phyloP scores from a whole-genome alignment of 2,888 invertebrate species.

The Archips crataeganus region DNA sequence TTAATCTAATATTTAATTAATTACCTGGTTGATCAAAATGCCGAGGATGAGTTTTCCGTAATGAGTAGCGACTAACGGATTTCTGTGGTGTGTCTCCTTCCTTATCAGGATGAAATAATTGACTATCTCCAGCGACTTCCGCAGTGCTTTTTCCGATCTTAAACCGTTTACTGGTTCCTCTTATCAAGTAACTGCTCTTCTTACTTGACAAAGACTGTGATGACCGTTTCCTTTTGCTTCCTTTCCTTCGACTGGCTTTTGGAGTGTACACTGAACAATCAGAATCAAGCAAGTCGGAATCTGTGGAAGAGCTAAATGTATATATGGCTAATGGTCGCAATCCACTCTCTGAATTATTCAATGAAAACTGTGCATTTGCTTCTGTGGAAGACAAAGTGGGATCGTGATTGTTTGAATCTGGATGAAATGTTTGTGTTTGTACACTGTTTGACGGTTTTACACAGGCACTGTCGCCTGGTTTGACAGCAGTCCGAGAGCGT shows the following conservation, averaged over 20 bases:
- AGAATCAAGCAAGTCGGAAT: constrained; percentile 79
- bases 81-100: constrained; percentile 53
- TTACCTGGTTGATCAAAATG: constrained; percentile 76
- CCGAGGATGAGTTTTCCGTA: constrained; percentile 67
- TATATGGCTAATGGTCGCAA: constrained; percentile 78
- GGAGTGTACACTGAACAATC: constrained; percentile 83
- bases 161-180: constrained; percentile 78
- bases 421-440: constrained; percentile 58
- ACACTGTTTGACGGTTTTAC: constrained; percentile 65
- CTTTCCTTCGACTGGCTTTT: constrained; percentile 73
- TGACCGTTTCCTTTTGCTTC: constrained; percentile 80
- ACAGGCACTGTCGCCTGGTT: constrained; percentile 76
- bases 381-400: constrained; percentile 59
- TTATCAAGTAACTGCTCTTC: constrained; percentile 70
- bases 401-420: constrained; percentile 59
- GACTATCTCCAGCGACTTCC: constrained; percentile 61
- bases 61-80: constrained; percentile 54
- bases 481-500: constrained; percentile 81
- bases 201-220: constrained; percentile 72
- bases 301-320: constrained; percentile 82
- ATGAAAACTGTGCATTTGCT: constrained; percentile 46
- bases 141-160: constrained; percentile 83
- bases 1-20: constrained; percentile 11
- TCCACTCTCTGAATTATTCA: constrained; percentile 73
- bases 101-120: constrained; percentile 50